Percentiles rank a stretch among this genome's conserved stretches.
Evolutionary conservation across 2,797 vertebrate species (phyloP).

Genomic region (Mastacembelus armatus): DNA sequence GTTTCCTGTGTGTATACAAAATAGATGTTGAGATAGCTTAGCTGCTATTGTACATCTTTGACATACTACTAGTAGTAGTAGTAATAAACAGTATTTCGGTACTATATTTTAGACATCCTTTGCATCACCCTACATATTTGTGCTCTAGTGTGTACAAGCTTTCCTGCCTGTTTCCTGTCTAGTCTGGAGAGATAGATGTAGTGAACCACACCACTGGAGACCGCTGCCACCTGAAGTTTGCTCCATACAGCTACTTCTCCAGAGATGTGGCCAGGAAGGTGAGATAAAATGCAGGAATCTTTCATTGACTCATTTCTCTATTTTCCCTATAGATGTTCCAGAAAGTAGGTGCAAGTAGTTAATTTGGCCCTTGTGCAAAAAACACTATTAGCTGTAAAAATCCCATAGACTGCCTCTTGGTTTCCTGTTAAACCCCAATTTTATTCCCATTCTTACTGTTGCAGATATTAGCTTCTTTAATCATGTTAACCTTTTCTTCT

Average conservation of each 20-base stretch:
- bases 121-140: background rate
- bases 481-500: background rate
- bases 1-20: background rate
- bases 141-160: too few species aligned
- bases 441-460: background rate
- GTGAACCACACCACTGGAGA: slow-evolving; percentile 95
- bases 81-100: too few species aligned
- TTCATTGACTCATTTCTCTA: background rate
- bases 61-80: too few species aligned
- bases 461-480: background rate
- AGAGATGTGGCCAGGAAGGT: slow-evolving; percentile 95
- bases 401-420: background rate
- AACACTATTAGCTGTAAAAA: background rate
- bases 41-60: too few species aligned
- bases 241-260: slow-evolving; percentile 98
- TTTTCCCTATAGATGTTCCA: too few species aligned
- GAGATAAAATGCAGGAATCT: slow-evolving; percentile 13
- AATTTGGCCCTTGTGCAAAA: background rate
- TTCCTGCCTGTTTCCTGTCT: slow-evolving; percentile 7
- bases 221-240: slow-evolving; percentile 96
- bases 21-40: background rate
- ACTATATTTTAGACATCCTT: too few species aligned
- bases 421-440: background rate
- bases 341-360: too few species aligned
- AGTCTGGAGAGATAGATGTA: slow-evolving; percentile 98